Base-by-base conservation (phyloP, 1,140 invertebrate genomes). In the Arion vulgaris region DNA sequence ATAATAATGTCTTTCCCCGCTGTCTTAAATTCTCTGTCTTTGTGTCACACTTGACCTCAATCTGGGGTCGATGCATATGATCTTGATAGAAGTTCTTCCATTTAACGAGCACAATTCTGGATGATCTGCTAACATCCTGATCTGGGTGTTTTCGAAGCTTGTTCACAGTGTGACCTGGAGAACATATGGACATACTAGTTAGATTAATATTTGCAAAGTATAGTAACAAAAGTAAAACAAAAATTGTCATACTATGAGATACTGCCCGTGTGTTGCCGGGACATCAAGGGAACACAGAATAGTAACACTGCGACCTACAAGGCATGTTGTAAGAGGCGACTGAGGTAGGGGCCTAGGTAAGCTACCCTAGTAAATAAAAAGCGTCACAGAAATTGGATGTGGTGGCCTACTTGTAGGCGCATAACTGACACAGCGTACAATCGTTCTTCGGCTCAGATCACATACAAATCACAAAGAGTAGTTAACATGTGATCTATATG, bases 41-140 rank as follows among this genome's bases (percentile, higher is more conserved):
- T 51, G 83, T 80, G 84, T 91, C 90, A 87, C 87, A 89, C 69
- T 86, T 90, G 17, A 91, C 90, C 83, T 91, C 90, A 68, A 91
- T 90, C 80, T 86, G 80, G 26, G 88, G 89, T 45, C 85, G 72
- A 11, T 88, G 85, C 34, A 83, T 62, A 41, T 87, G 84, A 19
- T 88, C 85, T 34, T 86, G 76, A 83, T 88, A 90, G 76, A 88
- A 86, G 19, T 66, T 74, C 41, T 82, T 87, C 90, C 90, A 91
- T 77, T 89, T 88, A 0, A 84, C 80, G 83, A 89, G 89, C 5
- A 91, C 86, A 38, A 69, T 80, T 5, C 83, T 83, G 7, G 90
- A 88, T 49, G 84, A 82, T 73, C 83, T 86, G 68, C 83, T 68
- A 17, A 91, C 82, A 32, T 87, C 86, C 69, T 81, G 62, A 81